Evolutionary conservation across 2,113 vertebrate genomes (phyloP).

Genomic region (Panthera leo): DNA sequence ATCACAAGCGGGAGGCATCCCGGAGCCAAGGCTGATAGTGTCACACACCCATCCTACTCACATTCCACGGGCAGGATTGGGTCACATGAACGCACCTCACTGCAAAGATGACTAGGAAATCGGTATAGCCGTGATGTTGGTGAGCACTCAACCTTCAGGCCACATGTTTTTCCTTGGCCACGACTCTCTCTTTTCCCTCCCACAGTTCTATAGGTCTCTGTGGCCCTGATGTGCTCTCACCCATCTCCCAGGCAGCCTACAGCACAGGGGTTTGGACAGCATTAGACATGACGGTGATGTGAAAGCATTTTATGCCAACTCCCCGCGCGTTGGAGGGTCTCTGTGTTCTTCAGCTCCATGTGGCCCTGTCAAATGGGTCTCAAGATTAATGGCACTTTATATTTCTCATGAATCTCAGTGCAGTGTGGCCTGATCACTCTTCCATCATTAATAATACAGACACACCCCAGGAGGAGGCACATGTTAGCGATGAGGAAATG

Average conservation of each 20-base stretch:
- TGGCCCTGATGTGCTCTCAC: not conserved
- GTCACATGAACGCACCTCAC: not conserved
- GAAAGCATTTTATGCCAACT: not conserved
- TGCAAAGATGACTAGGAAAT: not conserved
- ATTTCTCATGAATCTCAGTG: not conserved
- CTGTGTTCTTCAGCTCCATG: not conserved
- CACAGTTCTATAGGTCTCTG: not conserved
- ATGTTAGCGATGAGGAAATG: not conserved
- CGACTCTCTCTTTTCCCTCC: not conserved
- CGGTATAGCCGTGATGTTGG: rapidly evolving
- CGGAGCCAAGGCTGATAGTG: not conserved
- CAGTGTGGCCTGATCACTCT: not conserved
- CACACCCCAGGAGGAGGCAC: slow-evolving; percentile 37
- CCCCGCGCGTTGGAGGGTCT: not conserved
- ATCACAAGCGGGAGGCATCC: not conserved
- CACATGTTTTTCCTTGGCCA: not conserved
- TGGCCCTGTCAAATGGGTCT: not conserved
- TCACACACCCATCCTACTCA: not conserved
- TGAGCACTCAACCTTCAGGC: not conserved
- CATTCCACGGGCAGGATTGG: not conserved
- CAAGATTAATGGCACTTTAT: slow-evolving; percentile 1
- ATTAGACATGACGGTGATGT: not conserved
- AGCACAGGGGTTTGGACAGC: rapidly evolving
- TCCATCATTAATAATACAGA: slow-evolving; percentile 46
- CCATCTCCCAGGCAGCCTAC: not conserved